phyloP scores from a whole-genome alignment of 2,797 vertebrate genomes.

The Rousettus madagascariensis region DNA sequence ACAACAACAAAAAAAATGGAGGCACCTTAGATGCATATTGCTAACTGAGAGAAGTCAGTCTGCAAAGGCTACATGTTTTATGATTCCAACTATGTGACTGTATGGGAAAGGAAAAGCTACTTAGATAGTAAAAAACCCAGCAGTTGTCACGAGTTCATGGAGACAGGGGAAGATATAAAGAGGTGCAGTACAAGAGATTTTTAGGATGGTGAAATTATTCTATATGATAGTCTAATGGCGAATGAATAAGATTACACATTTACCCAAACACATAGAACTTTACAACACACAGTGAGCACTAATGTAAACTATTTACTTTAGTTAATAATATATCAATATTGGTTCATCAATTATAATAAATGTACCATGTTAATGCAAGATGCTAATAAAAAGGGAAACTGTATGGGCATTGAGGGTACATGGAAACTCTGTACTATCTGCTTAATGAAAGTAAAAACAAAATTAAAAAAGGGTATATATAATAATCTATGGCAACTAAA shows the following conservation, averaged over 20 bases:
- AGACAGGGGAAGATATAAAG: background rate
- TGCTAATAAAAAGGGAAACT: background rate
- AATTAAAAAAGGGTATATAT: background rate
- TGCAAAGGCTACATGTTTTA: background rate
- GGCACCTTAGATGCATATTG: background rate
- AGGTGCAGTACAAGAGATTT: background rate
- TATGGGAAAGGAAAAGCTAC: background rate
- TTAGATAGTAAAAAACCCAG: background rate
- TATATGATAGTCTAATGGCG: background rate
- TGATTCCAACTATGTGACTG: background rate
- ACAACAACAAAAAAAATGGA: background rate
- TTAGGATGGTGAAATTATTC: background rate
- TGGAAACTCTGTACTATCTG: background rate
- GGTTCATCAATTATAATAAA: background rate
- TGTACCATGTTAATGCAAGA: background rate
- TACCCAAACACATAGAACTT: background rate
- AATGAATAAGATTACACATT: background rate
- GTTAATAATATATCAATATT: background rate
- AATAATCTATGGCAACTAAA: background rate
- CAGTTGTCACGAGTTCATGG: background rate
- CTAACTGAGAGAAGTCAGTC: background rate
- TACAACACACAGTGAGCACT: background rate
- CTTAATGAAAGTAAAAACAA: background rate
- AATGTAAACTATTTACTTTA: background rate
- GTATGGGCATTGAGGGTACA: background rate